Conservation (phyloP, 1,140 invertebrate genomes). For the Leptopilina boulardi region DNA sequence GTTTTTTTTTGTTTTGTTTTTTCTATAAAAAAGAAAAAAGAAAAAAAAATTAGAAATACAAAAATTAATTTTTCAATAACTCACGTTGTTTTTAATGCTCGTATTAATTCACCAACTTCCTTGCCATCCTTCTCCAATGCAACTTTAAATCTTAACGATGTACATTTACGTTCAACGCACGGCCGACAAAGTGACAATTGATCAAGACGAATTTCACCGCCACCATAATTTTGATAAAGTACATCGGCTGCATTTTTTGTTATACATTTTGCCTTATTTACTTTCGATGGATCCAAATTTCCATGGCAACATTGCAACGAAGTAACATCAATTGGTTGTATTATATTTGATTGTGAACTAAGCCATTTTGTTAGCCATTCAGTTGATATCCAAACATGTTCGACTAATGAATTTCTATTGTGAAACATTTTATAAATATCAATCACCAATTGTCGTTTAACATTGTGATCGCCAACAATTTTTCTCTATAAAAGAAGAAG, state of each 20-base stretch:
- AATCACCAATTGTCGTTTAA: conserved; percentile 70
- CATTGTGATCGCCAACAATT: conserved; percentile 74
- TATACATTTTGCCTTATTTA: conserved; percentile 71
- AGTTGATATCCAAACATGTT: conserved; percentile 76
- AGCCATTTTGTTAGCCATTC: conserved; percentile 76
- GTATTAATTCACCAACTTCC: conserved; percentile 67
- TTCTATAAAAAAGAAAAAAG: conserved; percentile 51
- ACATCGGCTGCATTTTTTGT: conserved; percentile 68
- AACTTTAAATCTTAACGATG: conserved; percentile 67
- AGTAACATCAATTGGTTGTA: conserved; percentile 74
- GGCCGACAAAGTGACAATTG: conserved; percentile 71
- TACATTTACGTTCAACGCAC: conserved; percentile 77
- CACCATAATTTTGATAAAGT: conserved; percentile 74
- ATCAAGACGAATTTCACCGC: conserved; percentile 73
- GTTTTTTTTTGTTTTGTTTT: neutral
- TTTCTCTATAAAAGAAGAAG: conserved; percentile 68
- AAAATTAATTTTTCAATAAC: conserved; percentile 41
- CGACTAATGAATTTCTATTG: conserved; percentile 50
- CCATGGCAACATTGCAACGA: conserved; percentile 75
- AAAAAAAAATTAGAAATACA: conserved; percentile 13
- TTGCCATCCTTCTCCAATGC: conserved; percentile 69
- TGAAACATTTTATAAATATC: conserved; percentile 67
- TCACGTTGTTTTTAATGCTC: conserved; percentile 66
- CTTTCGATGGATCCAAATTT: conserved; percentile 71
- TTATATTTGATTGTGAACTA: conserved; percentile 67